Conservation (phyloP, 1,140 invertebrate genomes). For the Zophobas atratus region DNA sequence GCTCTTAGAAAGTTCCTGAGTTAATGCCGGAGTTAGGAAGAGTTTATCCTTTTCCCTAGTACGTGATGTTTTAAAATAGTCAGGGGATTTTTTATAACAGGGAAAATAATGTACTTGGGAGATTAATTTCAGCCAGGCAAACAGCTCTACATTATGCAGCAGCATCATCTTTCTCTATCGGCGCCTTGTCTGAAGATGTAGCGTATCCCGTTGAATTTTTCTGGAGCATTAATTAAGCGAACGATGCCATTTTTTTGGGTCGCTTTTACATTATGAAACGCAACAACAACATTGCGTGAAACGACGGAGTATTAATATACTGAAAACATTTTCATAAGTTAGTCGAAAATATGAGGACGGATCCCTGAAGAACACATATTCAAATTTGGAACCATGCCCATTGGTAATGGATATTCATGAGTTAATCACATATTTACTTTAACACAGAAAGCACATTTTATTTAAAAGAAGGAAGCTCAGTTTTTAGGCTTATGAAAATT, state of each 20-base stretch:
- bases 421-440: too few species aligned
- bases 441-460: too few species aligned
- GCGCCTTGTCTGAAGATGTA: constrained; percentile 2
- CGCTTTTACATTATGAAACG: constrained; percentile 9
- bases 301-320: constrained; percentile 3
- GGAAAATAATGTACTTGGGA: constrained; percentile 34
- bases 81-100: constrained; percentile 10
- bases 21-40: constrained; percentile 20
- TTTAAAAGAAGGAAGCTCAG: too few species aligned
- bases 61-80: constrained; percentile 34
- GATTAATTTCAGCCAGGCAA: constrained; percentile 25
- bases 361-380: neutral
- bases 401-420: too few species aligned
- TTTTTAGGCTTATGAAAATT: too few species aligned
- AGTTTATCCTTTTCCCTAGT: constrained; percentile 11
- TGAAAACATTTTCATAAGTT: neutral
- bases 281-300: neutral
- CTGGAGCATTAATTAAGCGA: constrained; percentile 31
- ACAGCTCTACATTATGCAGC: constrained; percentile 27
- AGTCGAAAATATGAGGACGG: neutral
- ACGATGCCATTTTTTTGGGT: constrained; percentile 27
- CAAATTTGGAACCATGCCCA: too few species aligned
- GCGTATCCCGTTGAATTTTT: constrained; percentile 13
- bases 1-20: constrained; percentile 16
- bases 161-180: constrained; percentile 26